Evolutionary conservation across 2,113 vertebrate genomes (phyloP).

Genomic region (Mormyrus iriodes): DNA sequence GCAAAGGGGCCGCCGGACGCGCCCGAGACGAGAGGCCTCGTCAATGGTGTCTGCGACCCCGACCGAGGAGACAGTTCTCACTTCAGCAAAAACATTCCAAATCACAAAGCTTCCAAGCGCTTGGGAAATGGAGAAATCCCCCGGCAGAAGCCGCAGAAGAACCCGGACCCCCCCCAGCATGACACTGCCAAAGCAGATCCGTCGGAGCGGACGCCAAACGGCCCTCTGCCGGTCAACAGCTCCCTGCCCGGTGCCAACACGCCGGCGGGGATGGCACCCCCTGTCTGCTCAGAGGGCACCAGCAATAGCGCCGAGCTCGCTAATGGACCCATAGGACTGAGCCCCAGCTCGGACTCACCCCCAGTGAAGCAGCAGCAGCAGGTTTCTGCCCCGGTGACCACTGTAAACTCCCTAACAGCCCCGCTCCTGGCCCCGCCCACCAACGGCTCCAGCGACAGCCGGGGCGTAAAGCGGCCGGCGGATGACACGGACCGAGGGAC

Average conservation of each 20-base stretch:
- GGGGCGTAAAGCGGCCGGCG: slow-evolving; percentile 84
- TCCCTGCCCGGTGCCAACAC: slow-evolving; percentile 63
- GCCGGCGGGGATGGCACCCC: slow-evolving; percentile 62
- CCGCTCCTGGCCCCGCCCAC: slow-evolving; percentile 68
- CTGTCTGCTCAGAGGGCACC: slow-evolving; percentile 67
- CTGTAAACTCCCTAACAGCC: slow-evolving; percentile 70
- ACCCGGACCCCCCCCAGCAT: slow-evolving; percentile 77
- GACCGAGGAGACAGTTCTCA: slow-evolving; percentile 81
- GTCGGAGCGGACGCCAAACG: slow-evolving; percentile 86
- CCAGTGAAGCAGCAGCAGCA: slow-evolving; percentile 71
- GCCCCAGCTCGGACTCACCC: slow-evolving; percentile 77
- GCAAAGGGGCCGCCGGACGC: slow-evolving; percentile 68
- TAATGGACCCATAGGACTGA: slow-evolving; percentile 86
- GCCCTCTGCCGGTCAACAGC: slow-evolving; percentile 76
- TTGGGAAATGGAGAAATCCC: slow-evolving; percentile 94
- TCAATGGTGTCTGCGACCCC: slow-evolving; percentile 98
- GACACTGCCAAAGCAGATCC: slow-evolving; percentile 98
- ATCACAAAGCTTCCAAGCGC: slow-evolving; percentile 99
- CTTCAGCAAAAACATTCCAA: slow-evolving; percentile 99
- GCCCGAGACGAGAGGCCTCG: slow-evolving; percentile 76
- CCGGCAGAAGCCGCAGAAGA: slow-evolving; percentile 72
- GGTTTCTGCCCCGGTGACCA: slow-evolving; percentile 62
- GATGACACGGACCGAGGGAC: slow-evolving; percentile 78
- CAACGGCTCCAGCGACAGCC: slow-evolving; percentile 83
- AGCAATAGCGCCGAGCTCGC: slow-evolving; percentile 75